Evolutionary conservation across 1,140 invertebrate genomes (phyloP).

Genomic region (Drosophila parvula): DNA sequence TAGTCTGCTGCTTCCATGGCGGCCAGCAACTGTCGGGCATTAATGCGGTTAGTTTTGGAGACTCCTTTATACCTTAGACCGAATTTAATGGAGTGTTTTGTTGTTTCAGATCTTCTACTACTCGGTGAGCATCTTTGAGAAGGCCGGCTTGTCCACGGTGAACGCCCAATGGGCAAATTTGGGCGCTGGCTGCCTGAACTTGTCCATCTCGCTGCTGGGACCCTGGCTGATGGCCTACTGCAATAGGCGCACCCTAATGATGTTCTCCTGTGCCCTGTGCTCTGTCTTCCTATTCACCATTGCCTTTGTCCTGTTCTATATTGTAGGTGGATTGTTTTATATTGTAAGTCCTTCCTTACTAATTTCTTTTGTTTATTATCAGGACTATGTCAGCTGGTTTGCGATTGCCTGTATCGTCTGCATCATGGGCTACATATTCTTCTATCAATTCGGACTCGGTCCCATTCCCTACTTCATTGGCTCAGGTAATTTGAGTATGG

Average conservation of each 20-base stretch:
- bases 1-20: slow-evolving; percentile 90
- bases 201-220: slow-evolving; percentile 87
- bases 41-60: slow-evolving; percentile 88
- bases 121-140: slow-evolving; percentile 88
- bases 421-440: slow-evolving; percentile 91
- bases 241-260: slow-evolving; percentile 86
- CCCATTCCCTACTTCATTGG: slow-evolving; percentile 96
- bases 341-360: not conserved
- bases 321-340: slow-evolving; percentile 84
- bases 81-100: not conserved
- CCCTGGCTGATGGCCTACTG: slow-evolving; percentile 86
- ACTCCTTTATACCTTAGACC: not conserved
- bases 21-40: slow-evolving; percentile 95
- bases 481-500: slow-evolving; percentile 85
- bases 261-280: slow-evolving; percentile 85
- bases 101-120: slow-evolving; percentile 89
- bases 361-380: slow-evolving; percentile 55
- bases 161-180: slow-evolving; percentile 88
- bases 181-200: slow-evolving; percentile 88
- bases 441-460: slow-evolving; percentile 92
- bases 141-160: slow-evolving; percentile 85
- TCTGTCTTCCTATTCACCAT: slow-evolving; percentile 85
- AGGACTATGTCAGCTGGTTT: slow-evolving; percentile 89
- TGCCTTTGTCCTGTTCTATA: slow-evolving; percentile 85
- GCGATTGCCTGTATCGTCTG: slow-evolving; percentile 89